Evolutionary conservation across 2,113 vertebrate species (phyloP), one percentile per base, ranked within the genome.

Genomic region (Oreocharis arfaki): DNA sequence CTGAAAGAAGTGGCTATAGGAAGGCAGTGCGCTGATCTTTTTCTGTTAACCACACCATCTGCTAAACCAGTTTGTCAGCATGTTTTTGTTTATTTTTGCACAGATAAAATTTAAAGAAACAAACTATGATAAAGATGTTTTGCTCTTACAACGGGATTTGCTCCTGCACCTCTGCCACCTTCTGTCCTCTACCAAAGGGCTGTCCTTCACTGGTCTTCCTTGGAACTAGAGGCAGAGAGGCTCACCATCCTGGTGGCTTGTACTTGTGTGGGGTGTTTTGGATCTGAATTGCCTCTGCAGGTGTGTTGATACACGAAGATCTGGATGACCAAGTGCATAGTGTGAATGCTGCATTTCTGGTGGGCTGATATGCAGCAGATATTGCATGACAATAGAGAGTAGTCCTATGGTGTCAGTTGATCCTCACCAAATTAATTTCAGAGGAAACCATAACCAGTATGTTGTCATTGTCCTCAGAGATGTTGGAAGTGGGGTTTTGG

Each of bases 81-180:
- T 49, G 37, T 44, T 87, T 89, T 71, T 70, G 42, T 92, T 95
- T 78, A 79, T 52, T 95, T 92, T 80, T 80, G 35, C 71, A 55
- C 10, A 27, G 71, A 88, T 53, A 57, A 83, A 61, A 65, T 60
- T 77, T 84, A 76, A 89, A 82, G 53, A 76, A 94, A 47, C 30
- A 82, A 70, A 42, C 33, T 55, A n/a, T 3, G 3, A 32, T 63
- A 68, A 73, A 75, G 44, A 22, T 42, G 35, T 33, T 42, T 42
- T 63, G 3, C 32, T 77, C 32, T 77, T 70, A 63, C 41, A 70
- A 71, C 14, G 30, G 46, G 24, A 37, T 80, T 95, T 89, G 22
- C 39, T 90, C 68, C 55, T 91, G 57, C 30, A 32, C 11, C 26
- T 82, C 74, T 78, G 52, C 32, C 39, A 33, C 68, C 28, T 89